Conservation (phyloP, 1,140 invertebrate species). For the Drosophila watanabei region DNA sequence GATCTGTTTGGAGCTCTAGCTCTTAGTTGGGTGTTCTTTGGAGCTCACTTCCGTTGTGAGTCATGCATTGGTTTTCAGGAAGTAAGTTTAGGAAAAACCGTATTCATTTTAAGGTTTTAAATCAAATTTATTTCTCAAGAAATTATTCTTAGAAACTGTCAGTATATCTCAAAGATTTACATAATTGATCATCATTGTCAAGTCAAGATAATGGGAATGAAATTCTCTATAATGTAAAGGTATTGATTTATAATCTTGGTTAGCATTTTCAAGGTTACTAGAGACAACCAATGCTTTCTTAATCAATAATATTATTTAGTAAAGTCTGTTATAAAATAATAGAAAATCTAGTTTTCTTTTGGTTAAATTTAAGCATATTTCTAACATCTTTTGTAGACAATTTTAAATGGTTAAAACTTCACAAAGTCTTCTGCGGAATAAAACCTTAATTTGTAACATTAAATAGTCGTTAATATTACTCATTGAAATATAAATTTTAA, state of each 20-base stretch:
- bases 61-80: neutral
- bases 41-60: neutral
- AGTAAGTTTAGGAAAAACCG: neutral
- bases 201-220: neutral
- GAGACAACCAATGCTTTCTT: neutral
- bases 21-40: neutral
- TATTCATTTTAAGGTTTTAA: too few species aligned
- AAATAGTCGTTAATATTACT: too few species aligned
- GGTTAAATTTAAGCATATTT: neutral
- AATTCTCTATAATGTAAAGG: neutral
- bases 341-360: neutral
- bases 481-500: too few species aligned
- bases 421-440: neutral
- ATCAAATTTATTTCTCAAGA: neutral
- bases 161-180: too few species aligned
- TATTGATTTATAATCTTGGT: neutral
- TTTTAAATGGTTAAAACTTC: neutral
- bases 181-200: neutral
- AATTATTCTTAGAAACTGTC: accelerated
- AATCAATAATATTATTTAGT: neutral
- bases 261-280: neutral
- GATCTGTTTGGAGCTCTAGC: neutral
- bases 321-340: neutral
- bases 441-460: accelerated
- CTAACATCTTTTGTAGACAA: too few species aligned